These are phyloP conservation scores for Alethe castanea DNA, from an alignment of 2,113 vertebrate species.

Conservation along the genomic window DNA sequence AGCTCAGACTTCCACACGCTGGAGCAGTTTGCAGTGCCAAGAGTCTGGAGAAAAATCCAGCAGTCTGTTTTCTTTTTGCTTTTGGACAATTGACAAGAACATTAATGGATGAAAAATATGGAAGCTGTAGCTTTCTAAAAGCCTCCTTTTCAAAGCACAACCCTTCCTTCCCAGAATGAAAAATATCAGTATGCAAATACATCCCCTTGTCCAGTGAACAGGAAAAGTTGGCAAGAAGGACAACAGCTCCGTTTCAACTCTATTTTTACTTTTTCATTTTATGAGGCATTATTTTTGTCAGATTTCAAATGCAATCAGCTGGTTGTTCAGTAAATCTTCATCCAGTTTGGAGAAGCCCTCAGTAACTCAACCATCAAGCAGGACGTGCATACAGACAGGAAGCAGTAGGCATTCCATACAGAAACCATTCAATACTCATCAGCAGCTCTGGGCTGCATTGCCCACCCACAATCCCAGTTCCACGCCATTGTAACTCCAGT, in stretches of 20 bases:
- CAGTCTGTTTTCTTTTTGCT: background rate
- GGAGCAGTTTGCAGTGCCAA: background rate
- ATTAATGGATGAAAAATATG: background rate
- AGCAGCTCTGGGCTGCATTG: background rate
- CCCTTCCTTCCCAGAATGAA: background rate
- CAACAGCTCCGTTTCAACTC: background rate
- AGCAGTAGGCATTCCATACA: background rate
- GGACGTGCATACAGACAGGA: background rate
- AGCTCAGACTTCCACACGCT: background rate
- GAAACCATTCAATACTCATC: background rate
- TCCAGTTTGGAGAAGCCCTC: background rate
- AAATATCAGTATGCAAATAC: background rate
- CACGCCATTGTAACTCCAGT: accelerated
- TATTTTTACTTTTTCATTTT: background rate
- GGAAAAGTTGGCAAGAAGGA: background rate
- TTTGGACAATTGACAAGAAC: accelerated
- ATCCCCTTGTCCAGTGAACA: background rate
- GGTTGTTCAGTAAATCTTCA: background rate
- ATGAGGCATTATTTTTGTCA: background rate
- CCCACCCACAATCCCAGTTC: background rate
- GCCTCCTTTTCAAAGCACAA: background rate
- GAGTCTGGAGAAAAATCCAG: background rate
- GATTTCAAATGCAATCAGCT: background rate
- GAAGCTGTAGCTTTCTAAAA: background rate
- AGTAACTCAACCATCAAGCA: background rate